Percentiles rank a stretch among this genome's conserved stretches.
These are phyloP conservation scores for Anthophora plumipes DNA, from an alignment of 2,888 invertebrate genomes.

Conservation along the genomic window DNA sequence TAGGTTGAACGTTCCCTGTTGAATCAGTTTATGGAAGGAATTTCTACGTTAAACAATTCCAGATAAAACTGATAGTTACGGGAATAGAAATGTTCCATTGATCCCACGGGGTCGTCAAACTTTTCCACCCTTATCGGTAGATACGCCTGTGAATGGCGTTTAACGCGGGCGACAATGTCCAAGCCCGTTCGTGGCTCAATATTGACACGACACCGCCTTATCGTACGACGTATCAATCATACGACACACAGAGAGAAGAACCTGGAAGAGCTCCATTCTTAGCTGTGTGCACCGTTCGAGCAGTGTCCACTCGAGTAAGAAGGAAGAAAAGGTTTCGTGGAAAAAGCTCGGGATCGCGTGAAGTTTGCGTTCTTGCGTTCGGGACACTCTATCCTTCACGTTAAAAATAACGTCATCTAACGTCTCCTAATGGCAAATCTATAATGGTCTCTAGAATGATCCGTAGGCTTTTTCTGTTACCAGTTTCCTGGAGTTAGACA, in stretches of 20 bases:
- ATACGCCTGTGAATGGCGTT: conserved; percentile 49
- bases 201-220: conserved; percentile 67
- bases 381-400: conserved; percentile 13
- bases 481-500: neutral
- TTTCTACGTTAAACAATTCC: neutral
- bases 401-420: conserved; percentile 67
- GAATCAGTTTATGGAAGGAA: neutral
- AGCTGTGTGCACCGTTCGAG: neutral
- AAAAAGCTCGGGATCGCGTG: neutral
- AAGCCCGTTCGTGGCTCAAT: conserved; percentile 62
- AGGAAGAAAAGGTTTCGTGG: conserved; percentile 16
- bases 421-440: conserved; percentile 70
- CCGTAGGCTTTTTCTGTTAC: conserved; percentile 28
- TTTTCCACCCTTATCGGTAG: conserved; percentile 56
- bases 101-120: conserved; percentile 60
- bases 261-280: conserved; percentile 45
- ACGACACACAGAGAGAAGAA: conserved; percentile 12
- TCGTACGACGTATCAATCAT: conserved; percentile 43
- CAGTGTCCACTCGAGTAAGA: conserved; percentile 25
- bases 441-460: conserved; percentile 54
- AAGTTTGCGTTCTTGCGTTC: conserved; percentile 36
- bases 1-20: neutral
- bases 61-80: neutral
- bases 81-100: conserved; percentile 22
- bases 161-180: conserved; percentile 52